Base-by-base conservation (phyloP, 2,113 vertebrate genomes). In the Chionomys nivalis region DNA sequence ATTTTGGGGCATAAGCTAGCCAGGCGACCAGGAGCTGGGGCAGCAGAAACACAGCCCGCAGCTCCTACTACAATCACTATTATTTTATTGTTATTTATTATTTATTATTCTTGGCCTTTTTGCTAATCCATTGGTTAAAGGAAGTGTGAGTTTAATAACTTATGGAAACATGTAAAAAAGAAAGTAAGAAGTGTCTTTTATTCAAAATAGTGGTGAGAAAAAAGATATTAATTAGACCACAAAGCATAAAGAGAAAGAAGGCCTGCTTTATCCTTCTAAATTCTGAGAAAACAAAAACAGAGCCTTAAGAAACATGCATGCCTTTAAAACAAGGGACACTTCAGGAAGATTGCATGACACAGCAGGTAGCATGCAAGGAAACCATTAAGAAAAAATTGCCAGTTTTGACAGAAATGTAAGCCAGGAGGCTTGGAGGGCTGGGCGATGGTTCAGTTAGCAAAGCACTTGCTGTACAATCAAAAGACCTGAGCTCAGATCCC, bases 81-180 rank as follows among this genome's bases (percentile, higher is more conserved):
- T 11, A 79, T 81, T 81, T 78, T 52, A 86, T 33, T 47, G 31
- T 47, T 66, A 26, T 16, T 65, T 55, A 65, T 47, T 66, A 26
- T 16, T 63, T 52, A 42, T n/a, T 42, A 44, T 63, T 28, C 58
- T 44, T 24, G 19, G 39, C 58, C 58, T 44, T 65, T 65, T 31
- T 16, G 26, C 39, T 65, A 39, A 19, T 42, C 89, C 36, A 81
- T 47, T 87, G 70, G 61, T 58, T 90, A 65, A 89, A 91, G 52
- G 16, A 95, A 86, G 94, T 42, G 17, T 79, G n/a, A 95, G 23
- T 83, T 68, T 95, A 63, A 92, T 52, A 89, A 76, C 42, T 77
- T 79, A 70, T 16, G 36, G 70, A 87, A 87, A 92, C 6, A 65
- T 13, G 33, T 21, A 39, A 94, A 42, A 90, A 78, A 83, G 39